These are phyloP conservation scores for Nothoprocta pentlandii DNA, from an alignment of 2,113 vertebrate species.

Conservation along the genomic window DNA sequence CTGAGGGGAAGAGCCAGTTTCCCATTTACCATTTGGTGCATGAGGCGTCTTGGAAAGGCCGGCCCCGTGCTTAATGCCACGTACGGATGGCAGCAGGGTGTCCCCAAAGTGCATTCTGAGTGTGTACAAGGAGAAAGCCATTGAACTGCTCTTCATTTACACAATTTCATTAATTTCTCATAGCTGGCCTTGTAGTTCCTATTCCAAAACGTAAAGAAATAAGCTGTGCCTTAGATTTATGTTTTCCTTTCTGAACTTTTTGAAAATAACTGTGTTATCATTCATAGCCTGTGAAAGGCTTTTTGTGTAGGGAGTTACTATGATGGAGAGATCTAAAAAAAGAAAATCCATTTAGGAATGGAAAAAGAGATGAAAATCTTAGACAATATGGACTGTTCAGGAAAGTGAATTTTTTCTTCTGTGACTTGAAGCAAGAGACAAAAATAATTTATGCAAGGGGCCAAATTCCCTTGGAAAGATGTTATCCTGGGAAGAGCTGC, in stretches of 20 bases:
- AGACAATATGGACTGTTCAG: background rate
- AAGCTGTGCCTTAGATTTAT: background rate
- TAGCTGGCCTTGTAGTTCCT: background rate
- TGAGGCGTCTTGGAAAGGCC: background rate
- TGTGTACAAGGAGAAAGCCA: background rate
- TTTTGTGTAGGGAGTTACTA: background rate
- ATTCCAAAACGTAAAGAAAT: background rate
- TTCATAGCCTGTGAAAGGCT: background rate
- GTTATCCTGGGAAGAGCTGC: fast-evolving
- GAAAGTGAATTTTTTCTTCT: background rate
- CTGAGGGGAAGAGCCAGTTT: fast-evolving
- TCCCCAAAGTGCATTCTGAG: background rate
- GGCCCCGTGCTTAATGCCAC: background rate
- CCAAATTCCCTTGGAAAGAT: background rate
- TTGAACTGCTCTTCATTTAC: background rate
- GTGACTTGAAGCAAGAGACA: background rate
- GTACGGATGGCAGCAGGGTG: background rate
- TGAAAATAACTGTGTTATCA: background rate
- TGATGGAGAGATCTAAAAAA: background rate
- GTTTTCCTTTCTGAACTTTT: background rate
- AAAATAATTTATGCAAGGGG: background rate
- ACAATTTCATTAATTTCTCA: background rate
- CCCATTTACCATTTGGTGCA: background rate
- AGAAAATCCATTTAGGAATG: background rate
- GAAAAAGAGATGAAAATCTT: background rate